Conservation (phyloP, 2,113 vertebrate genomes). For the Petromus typicus region DNA sequence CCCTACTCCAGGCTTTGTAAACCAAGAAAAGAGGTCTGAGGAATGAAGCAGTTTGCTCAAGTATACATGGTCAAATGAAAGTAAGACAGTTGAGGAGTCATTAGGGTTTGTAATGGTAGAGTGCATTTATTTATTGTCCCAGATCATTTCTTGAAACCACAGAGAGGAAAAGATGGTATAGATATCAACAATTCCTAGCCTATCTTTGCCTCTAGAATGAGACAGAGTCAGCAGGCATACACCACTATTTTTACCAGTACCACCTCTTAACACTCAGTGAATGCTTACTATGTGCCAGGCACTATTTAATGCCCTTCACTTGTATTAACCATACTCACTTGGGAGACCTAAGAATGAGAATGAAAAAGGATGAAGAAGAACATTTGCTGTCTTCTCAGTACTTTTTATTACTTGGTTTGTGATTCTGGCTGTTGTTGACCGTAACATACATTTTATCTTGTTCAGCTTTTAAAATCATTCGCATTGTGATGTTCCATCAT, state of each 20-base stretch:
- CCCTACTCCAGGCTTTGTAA: conserved; percentile 40
- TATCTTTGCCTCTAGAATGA: neutral
- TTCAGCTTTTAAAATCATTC: conserved; percentile 44
- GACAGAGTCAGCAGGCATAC: neutral
- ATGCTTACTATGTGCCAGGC: conserved; percentile 31
- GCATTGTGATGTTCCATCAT: conserved; percentile 15
- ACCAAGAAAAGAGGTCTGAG: conserved; percentile 21
- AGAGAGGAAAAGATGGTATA: neutral
- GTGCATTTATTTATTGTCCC: neutral
- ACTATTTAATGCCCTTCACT: conserved; percentile 44
- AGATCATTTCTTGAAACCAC: conserved; percentile 31
- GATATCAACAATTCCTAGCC: neutral
- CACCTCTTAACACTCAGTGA: conserved; percentile 20
- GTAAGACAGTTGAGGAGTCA: neutral
- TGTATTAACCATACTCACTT: conserved; percentile 1
- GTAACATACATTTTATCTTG: neutral
- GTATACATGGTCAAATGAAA: conserved; percentile 17
- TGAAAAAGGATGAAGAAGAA: conserved; percentile 34
- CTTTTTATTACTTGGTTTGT: neutral
- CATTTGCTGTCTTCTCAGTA: neutral
- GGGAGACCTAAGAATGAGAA: neutral
- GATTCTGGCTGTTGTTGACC: neutral
- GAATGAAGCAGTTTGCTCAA: conserved; percentile 1
- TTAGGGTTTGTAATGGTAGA: neutral
- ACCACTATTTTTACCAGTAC: conserved; percentile 18